Evolutionary conservation across 2,888 invertebrate genomes (phyloP), one percentile per base, ranked within the genome.

Genomic region (Seira sanloemensis): DNA sequence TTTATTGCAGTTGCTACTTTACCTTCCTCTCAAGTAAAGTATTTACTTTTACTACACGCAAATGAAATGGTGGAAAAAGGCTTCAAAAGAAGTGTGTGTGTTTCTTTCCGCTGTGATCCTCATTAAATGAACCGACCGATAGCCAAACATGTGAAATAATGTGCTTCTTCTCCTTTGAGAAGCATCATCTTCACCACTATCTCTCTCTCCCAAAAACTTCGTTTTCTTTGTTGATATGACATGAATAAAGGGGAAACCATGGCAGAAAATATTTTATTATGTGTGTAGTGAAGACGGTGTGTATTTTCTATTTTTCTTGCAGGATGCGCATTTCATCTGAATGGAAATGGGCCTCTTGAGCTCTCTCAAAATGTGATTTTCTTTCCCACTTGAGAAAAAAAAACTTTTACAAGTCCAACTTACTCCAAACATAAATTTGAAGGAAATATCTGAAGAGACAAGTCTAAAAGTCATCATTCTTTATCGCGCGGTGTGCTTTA

Each of bases 291-390:
- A 37, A 37, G 7, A 37, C 12, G 37, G 12, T 37, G 37, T 37
- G 12, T 12, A 37, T 37, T 37, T 12, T 37, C 37, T 37, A 5
- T n/a, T 37, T 37, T 12, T 37, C 37, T 37, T 37, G 5, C 37
- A 37, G 37, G 37, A 37, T 37, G 37, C 37, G 12, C 5, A 21
- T 23, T n/a, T 25, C 50, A 46, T 71, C 62, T 76, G 81, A 69
- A 71, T 66, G 66, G 69, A 46, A 82, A 82, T 82, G 66, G 24
- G 81, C 27, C 81, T 82, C 81, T 71, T 69, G 81, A 82, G 81
- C 72, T 21, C 72, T 75, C 81, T 81, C 26, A 82, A 82, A 82
- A 76, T 46, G 25, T 24, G 68, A 77, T 67, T 68, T 68, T 24
- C 4, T 12, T 37, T 12, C 7, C 37, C 37, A 37, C 37, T 37